Base-by-base conservation (phyloP, 2,888 invertebrate species). In the Galerucella pusilla region DNA sequence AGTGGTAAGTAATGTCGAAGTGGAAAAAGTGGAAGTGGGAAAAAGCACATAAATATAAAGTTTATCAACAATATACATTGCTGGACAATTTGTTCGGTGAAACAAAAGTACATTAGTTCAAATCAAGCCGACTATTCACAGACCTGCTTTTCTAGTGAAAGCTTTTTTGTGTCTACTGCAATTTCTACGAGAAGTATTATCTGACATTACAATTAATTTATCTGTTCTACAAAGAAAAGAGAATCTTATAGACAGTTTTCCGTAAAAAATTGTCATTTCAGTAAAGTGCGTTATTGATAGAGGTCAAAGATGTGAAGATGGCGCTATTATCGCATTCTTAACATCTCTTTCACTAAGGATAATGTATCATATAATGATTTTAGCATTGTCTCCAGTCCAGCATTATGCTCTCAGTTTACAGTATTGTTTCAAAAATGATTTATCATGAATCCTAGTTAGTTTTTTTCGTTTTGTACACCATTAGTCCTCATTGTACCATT, bases 101-200 rank as follows among this genome's bases (percentile, higher is more conserved):
- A 54, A 54, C 54, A 54, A 54, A 54, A 54, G n/a, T 54, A 54
- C 54, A 54, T 54, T 54, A 54, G 54, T n/a, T 16, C 16, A n/a
- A 54, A 54, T 54, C 54, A 54, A 54, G n/a, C 16, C 4, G 54
- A 16, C 16, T n/a, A 54, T n/a, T 54, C 16, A 54, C 54, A n/a
- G 4, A 16, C 16, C 16, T 54, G 16, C 16, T 54, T 54, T 54
- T 28, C 5, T 6, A 6, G 54, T 54, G 9, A 54, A 54, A 54
- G 54, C 54, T 54, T 54, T 54, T 54, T 54, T 54, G 54, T 16
- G 54, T 54, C n/a, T n/a, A 54, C 1, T 16, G n/a, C 54, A 54
- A 16, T 16, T 54, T 54, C 54, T 54, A 54, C n/a, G 14, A 52
- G 12, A 52, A 14, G 52, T 54, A n/a, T 54, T 54, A 54, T 16